A percentile compares a stretch with the other conserved stretches of the same genome.
These are phyloP conservation scores for Microctonus hyperodae DNA, from an alignment of 2,888 invertebrate species.

Conservation along the genomic window DNA sequence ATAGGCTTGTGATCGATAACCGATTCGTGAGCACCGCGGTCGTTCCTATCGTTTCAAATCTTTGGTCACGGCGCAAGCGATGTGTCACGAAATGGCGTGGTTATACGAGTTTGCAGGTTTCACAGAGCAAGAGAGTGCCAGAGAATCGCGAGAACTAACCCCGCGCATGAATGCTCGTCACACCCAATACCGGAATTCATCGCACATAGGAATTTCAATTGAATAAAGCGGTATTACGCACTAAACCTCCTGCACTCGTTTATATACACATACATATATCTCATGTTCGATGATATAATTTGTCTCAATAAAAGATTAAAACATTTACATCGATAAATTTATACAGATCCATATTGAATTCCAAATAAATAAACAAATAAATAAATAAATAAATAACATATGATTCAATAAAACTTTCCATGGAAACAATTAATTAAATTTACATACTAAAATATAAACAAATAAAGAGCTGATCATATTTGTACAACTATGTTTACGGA, in stretches of 20 bases:
- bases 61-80: constrained; percentile 27
- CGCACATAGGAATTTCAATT: constrained; percentile 28
- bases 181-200: constrained; percentile 31
- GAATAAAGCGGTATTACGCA: constrained; percentile 29
- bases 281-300: constrained; percentile 15
- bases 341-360: not conserved
- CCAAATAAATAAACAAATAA: too few relatives aligned
- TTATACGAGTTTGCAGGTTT: constrained; percentile 11
- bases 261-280: too few relatives aligned
- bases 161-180: constrained; percentile 26
- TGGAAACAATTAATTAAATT: not conserved
- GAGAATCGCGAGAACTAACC: constrained; percentile 9
- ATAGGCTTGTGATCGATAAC: constrained; percentile 21
- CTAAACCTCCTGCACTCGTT: constrained; percentile 17
- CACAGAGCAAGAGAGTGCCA: not conserved
- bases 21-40: constrained; percentile 16
- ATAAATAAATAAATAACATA: too few relatives aligned
- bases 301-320: constrained; percentile 28
- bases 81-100: constrained; percentile 26
- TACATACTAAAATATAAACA: too few relatives aligned
- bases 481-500: too few relatives aligned
- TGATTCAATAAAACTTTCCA: not conserved
- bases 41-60: constrained; percentile 16
- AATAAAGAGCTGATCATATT: too few relatives aligned
- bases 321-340: constrained; percentile 3